Evolutionary conservation across 1,140 invertebrate species (phyloP).

Genomic region (Reticulitermes speratus): DNA sequence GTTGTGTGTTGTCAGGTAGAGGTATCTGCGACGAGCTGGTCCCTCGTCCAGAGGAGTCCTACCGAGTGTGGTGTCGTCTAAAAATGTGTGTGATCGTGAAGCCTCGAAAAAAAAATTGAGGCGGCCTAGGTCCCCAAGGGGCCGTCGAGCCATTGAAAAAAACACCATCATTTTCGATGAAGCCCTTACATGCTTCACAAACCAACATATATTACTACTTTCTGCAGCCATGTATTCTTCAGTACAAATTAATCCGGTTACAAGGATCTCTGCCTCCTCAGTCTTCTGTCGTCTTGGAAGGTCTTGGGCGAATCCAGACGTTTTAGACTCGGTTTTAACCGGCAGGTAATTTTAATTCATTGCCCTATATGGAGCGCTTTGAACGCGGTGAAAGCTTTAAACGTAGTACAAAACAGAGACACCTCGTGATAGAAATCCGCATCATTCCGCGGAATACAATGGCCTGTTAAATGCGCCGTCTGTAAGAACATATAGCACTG

Average conservation of each 20-base stretch:
- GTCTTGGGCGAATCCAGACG: neutral
- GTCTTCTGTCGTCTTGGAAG: neutral
- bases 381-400: neutral
- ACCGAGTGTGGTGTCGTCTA: too few relatives aligned
- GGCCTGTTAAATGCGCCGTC: neutral
- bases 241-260: neutral
- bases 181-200: too few relatives aligned
- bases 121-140: too few relatives aligned
- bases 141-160: too few relatives aligned
- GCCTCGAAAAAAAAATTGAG: too few relatives aligned
- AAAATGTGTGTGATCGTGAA: too few relatives aligned
- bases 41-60: too few relatives aligned
- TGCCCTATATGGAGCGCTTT: neutral
- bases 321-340: neutral
- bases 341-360: neutral
- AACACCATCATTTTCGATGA: too few relatives aligned
- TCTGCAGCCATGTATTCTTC: neutral
- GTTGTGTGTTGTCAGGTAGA: too few relatives aligned
- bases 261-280: neutral
- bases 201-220: too few relatives aligned
- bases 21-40: too few relatives aligned
- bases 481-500: neutral
- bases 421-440: neutral
- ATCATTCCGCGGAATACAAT: neutral
- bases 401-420: neutral